Base-by-base conservation (phyloP, 2,797 vertebrate genomes). In the Channallabes apus region DNA sequence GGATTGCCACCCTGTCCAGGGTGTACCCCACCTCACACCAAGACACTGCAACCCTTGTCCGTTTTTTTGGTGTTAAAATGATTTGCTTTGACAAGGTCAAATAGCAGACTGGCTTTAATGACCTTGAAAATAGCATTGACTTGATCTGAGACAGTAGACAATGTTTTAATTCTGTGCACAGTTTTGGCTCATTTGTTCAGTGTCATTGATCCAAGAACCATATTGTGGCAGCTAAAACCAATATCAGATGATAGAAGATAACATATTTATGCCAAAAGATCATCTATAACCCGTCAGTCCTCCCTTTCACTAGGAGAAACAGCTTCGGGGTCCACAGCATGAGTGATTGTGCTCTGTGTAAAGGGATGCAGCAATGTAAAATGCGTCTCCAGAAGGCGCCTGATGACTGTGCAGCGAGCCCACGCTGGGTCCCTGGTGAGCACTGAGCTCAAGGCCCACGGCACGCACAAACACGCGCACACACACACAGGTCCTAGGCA, bases 371-470 rank as follows among this genome's bases (percentile, higher is more conserved):
- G 80, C 41, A 12, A 61, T 88, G 59, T 89, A 77, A 91, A 90
- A 83, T 77, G 85, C 83, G 27, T 22, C 68, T 72, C 27, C 90
- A 86, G 83, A 92, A 91, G 89, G 90, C 89, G 86, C 88, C 78
- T 54, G 61, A 82, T 87, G 79, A 89, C 73, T 80, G 46, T 76
- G 68, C 68, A 75, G 46, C 77, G 88, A 85, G 85, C 86, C 89
- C 82, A 84, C 80, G 76, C 82, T 72, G 24, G 38, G 46, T 79
- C 86, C 86, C 38, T 38, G 65, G 29, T 61, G 77, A 72, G 76
- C 80, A 71, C 84, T 76, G 22, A 56, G 41, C 85, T 87, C 84
- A 56, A 75, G 29, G 71, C 46, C 64, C 82, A 73, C 15, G 76
- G 71, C 82, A 24, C 62, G 32, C 78, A 80, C 22, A 59, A 46